Evolutionary conservation across 2,888 invertebrate genomes (phyloP).

Genomic region (Ctenicera cuprea): DNA sequence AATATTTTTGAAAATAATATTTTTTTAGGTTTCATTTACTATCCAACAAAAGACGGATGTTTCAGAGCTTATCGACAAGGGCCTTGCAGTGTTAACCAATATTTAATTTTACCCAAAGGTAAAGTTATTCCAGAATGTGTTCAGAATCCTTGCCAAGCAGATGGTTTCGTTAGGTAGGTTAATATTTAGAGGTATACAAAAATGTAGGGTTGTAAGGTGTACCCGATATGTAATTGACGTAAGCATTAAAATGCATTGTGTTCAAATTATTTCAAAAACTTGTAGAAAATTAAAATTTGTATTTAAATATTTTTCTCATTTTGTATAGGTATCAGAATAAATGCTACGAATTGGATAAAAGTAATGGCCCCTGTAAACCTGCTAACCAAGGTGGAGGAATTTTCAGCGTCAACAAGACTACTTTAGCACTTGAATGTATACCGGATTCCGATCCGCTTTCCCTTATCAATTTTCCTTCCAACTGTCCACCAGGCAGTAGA

Average conservation of each 20-base stretch:
- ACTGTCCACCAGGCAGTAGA: slow-evolving; percentile 66
- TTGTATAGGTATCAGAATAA: slow-evolving; percentile 67
- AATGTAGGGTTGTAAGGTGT: no score
- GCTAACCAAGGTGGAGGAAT: slow-evolving; percentile 70
- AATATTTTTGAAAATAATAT: not conserved
- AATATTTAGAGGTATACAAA: no score
- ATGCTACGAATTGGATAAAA: slow-evolving; percentile 73
- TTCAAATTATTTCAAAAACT: no score
- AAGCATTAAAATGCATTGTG: no score
- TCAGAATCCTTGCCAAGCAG: slow-evolving; percentile 77
- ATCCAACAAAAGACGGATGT: slow-evolving; percentile 78
- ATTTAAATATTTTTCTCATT: not conserved
- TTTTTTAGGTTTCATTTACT: slow-evolving; percentile 76
- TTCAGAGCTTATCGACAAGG: slow-evolving; percentile 79
- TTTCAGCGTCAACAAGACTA: slow-evolving; percentile 78
- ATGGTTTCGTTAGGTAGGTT: slow-evolving; percentile 73
- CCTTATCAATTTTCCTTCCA: slow-evolving; percentile 60
- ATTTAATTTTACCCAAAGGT: slow-evolving; percentile 75
- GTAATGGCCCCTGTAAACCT: slow-evolving; percentile 71
- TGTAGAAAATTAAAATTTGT: not conserved
- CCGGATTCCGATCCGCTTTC: slow-evolving; percentile 62
- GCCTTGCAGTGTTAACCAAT: slow-evolving; percentile 76
- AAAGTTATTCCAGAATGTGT: slow-evolving; percentile 77
- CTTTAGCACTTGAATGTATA: slow-evolving; percentile 77
- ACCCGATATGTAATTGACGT: no score